Evolutionary conservation across 1,140 invertebrate genomes (phyloP).

Genomic region (Zaprionus davidi): DNA sequence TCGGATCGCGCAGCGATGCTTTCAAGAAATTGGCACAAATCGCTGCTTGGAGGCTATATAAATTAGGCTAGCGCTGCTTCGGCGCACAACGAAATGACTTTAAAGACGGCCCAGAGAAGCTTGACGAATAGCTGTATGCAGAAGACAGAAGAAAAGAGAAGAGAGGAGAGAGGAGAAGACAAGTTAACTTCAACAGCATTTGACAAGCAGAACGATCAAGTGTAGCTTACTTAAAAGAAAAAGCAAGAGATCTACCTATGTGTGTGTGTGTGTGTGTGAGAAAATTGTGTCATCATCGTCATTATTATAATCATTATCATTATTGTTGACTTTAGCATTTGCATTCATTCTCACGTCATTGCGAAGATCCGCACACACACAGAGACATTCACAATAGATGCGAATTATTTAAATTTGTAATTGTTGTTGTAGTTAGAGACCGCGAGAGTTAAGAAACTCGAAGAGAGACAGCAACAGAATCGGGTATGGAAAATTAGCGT

Average conservation of each 20-base stretch:
- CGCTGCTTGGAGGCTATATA: constrained; percentile 66
- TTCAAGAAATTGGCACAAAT: constrained; percentile 65
- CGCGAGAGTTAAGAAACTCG: constrained; percentile 17
- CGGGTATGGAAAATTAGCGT: constrained; percentile 17
- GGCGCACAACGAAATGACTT: constrained; percentile 24
- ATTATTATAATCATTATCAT: constrained; percentile 30
- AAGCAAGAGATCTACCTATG: background rate
- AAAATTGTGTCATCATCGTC: constrained; percentile 48
- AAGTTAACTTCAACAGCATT: constrained; percentile 15
- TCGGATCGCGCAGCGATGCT: background rate
- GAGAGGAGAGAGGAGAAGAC: constrained; percentile 1
- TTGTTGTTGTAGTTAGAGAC: constrained; percentile 28
- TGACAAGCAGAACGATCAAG: constrained; percentile 21
- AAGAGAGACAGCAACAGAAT: background rate
- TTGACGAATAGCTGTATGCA: background rate
- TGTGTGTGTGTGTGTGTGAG: too few species aligned
- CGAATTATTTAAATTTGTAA: constrained; percentile 38
- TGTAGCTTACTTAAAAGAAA: constrained; percentile 28
- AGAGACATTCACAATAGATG: constrained; percentile 24
- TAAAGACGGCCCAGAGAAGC: constrained; percentile 6
- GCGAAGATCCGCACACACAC: constrained; percentile 10
- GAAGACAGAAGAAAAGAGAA: background rate
- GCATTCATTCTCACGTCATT: constrained; percentile 46
- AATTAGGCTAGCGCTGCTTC: constrained; percentile 58
- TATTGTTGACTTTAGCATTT: constrained; percentile 49